A percentile compares a stretch with the other conserved stretches of the same genome.
Conservation (phyloP, 1,140 invertebrate species). For the Leptinotarsa defecta region DNA sequence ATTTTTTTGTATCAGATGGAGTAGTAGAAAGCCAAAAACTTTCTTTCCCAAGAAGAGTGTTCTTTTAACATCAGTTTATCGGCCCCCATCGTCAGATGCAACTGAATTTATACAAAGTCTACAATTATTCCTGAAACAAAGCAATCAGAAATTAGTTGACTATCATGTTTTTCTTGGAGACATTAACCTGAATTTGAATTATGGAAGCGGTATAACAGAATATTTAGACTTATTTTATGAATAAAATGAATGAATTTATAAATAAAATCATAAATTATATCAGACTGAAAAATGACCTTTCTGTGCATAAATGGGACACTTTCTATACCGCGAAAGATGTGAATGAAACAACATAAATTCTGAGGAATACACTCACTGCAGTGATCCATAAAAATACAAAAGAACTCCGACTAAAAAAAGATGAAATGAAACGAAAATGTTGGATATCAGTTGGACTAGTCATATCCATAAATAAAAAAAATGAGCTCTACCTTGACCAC, state of each 20-base stretch:
- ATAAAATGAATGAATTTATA: background rate
- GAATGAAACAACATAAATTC: background rate
- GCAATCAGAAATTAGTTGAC: background rate
- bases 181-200: background rate
- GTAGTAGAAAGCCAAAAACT: too few species aligned
- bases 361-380: background rate
- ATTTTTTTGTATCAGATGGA: too few species aligned
- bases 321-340: background rate
- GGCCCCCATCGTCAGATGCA: constrained; percentile 2
- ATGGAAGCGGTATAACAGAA: background rate
- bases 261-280: background rate
- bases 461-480: background rate
- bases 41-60: too few species aligned
- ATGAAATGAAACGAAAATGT: background rate
- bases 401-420: background rate
- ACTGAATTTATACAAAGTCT: background rate
- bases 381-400: background rate
- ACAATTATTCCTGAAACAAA: background rate
- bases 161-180: constrained; percentile 1
- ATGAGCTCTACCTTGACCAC: background rate
- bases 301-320: background rate
- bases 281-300: background rate
- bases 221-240: background rate
- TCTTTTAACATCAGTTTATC: background rate
- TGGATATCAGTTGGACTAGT: background rate